A percentile compares a stretch with the other conserved stretches of the same genome.
phyloP scores from a whole-genome alignment of 2,113 vertebrate genomes.

The Tringa solitaria region DNA sequence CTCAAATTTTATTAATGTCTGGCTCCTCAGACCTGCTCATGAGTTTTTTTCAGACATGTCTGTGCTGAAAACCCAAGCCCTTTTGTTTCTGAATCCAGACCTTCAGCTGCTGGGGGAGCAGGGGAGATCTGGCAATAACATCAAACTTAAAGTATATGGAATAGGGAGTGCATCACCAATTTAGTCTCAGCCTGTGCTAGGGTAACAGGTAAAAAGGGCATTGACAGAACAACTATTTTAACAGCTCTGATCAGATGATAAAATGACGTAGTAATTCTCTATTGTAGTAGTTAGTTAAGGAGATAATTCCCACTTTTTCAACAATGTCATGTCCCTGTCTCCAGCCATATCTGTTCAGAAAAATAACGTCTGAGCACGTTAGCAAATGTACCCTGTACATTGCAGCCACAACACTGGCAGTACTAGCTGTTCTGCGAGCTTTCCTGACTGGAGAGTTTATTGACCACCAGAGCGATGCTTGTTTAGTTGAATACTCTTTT shows the following conservation, averaged over 20 bases:
- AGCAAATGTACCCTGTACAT: not conserved
- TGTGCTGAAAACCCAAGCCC: not conserved
- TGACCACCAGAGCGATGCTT: not conserved
- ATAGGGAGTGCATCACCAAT: not conserved
- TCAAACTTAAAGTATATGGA: not conserved
- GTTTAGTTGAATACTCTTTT: not conserved
- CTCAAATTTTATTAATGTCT: not conserved
- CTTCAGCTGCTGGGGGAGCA: not conserved
- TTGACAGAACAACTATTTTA: not conserved
- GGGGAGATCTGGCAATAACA: not conserved
- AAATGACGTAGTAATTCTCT: not conserved
- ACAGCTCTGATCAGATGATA: not conserved
- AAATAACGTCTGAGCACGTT: not conserved
- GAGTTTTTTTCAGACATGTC: not conserved
- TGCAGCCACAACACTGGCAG: not conserved
- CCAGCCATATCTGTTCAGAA: not conserved
- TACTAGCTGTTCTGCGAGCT: not conserved
- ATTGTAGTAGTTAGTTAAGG: not conserved
- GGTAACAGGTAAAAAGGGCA: not conserved
- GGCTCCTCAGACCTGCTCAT: fast-evolving
- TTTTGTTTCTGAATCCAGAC: not conserved
- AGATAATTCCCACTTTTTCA: not conserved
- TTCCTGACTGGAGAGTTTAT: not conserved
- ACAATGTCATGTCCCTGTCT: not conserved
- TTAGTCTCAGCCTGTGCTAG: not conserved